Evolutionary conservation across 2,888 invertebrate genomes (phyloP), one percentile per base, ranked within the genome.

Genomic region (Caenorhabditis imperialis): DNA sequence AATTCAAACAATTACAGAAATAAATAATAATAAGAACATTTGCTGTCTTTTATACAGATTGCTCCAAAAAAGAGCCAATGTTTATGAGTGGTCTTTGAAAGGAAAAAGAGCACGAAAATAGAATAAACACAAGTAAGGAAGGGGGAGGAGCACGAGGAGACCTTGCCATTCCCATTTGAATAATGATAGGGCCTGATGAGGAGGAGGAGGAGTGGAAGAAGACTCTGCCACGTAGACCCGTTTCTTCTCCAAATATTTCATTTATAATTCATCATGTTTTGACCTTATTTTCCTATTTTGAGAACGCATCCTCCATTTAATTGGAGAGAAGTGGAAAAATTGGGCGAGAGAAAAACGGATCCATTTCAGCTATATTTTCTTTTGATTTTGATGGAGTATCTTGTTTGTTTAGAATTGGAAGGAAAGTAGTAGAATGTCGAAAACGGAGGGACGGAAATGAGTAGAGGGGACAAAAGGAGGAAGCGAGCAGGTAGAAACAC

Each of bases 371-470:
- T 47, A 53, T 62, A 54, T 53, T 35, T 62, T 40, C 40, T 60
- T 55, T 44, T 22, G 62, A 53, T 63, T 62, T 63, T 63, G 63
- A 63, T 63, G 54, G 63, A 63, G 63, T 63, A 18, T 63, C 63
- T 63, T 63, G 63, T 63, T 63, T 54, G 45, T 69, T 51, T 67
- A 16, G 40, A 22, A 27, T 20, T 6, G 5, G 30, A 18, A 55
- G 38, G 42, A 8, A 18, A 16, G 42, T 16, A 30, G 18, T 10
- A 4, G 23, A 18, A n/a, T 42, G 14, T 16, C 35, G 23, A 22
- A 35, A 6, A 23, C 30, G 18, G 7, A 23, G 18, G n/a, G 33
- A 8, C 22, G 12, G 18, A 40, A 54, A 18, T 10, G 27, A 12
- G 38, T 23, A 23, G 23, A 33, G 16, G 20, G 10, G 35, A 12